These are phyloP conservation scores for Lathamus discolor DNA, from an alignment of 2,113 vertebrate genomes.

Conservation along the genomic window DNA sequence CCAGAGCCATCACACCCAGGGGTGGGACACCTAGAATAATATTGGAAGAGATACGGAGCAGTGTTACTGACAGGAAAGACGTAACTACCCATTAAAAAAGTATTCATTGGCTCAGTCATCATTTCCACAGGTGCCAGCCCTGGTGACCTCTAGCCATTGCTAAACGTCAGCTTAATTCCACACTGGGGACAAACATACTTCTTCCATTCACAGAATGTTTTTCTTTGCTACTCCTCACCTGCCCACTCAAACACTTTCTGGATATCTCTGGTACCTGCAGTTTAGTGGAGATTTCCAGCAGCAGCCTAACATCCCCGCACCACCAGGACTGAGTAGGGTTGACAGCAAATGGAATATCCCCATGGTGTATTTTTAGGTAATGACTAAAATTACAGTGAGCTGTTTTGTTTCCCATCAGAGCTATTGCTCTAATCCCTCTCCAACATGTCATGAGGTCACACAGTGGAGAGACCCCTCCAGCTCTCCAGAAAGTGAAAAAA, in stretches of 20 bases:
- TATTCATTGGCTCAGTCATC: background rate
- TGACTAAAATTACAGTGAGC: background rate
- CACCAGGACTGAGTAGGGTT: background rate
- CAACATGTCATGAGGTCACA: background rate
- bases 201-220: background rate
- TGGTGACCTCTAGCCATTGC: background rate
- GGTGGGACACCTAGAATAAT: conserved; percentile 91
- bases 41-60: conserved; percentile 40
- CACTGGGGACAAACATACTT: background rate
- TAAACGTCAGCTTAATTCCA: background rate
- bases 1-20: conserved; percentile 98
- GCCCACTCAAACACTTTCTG: background rate
- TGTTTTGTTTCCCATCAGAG: background rate
- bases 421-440: background rate
- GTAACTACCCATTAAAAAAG: background rate
- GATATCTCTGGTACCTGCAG: background rate
- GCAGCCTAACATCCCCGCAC: background rate
- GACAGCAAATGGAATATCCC: background rate
- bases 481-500: background rate
- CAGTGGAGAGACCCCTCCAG: background rate
- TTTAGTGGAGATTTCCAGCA: background rate
- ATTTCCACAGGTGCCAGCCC: background rate
- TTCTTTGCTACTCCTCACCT: background rate
- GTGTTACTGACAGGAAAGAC: background rate
- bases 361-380: background rate